Base-by-base conservation (phyloP, 1,140 invertebrate genomes). In the Drosophila oshimai region DNA sequence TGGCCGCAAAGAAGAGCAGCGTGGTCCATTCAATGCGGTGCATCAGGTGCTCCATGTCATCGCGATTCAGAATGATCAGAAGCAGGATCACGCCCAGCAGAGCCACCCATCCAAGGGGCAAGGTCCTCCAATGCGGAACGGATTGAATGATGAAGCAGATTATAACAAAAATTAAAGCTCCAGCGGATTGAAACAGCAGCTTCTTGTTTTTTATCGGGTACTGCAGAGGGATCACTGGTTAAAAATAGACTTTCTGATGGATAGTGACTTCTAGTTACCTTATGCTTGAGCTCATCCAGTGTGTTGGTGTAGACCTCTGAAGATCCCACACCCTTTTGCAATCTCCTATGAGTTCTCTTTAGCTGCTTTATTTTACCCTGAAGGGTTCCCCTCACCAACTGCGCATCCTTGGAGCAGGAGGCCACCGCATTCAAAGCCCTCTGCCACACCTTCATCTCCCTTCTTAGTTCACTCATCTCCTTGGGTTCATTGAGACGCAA, bases 21-120 rank as follows among this genome's bases (percentile, higher is more conserved):
- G 96, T 96, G 1, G 94, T 94, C 96, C 96, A 96, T 91, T 97
- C 96, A 0, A 97, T 94, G 69, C 95, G 92, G 10, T 94, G 93
- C 62, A 96, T 92, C 28, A 96, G 90, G 29, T 93, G 93, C 71
- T 96, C 95, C 29, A 96, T 90, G 71, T 96, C 94, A 31, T 94
- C 92, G 4, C 92, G 92, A 64, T 90, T 75, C 0, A 95, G 93
- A 15, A 96, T 77, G 10, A 96, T 93, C 1, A 97, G 81, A 15
- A 95, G 81, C 1, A 95, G 83, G 18, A 96, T 90, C 0, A 95
- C 94, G 0, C 95, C 95, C 3, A 96, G 84, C 6, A 97, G 90
- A 0, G 95, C 94, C 3, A 94, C 95, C 95, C 95, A 96, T 0
- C 95, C 95, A 10, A 96, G 78, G 1, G 94, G 94, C 4, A 96